Evolutionary conservation across 2,113 vertebrate species (phyloP).

Genomic region (Cyphomyrus discorhynchus): DNA sequence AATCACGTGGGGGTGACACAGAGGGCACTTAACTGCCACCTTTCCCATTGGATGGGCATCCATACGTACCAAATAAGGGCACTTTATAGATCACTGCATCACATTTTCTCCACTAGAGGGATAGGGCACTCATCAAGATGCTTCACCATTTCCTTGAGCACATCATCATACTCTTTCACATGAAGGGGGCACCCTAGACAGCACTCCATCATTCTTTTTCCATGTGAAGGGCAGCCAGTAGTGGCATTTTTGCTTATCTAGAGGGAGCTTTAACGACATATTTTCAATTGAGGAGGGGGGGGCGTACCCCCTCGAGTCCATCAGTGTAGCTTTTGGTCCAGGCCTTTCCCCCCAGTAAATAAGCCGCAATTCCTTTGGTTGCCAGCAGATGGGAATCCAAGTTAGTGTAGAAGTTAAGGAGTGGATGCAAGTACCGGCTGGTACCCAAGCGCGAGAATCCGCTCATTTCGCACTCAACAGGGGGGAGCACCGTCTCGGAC

Average conservation of each 20-base stretch:
- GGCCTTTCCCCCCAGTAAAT: not conserved
- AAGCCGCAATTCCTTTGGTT: not conserved
- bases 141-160: not conserved
- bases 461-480: conserved; percentile 17
- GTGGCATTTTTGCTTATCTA: not conserved
- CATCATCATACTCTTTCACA: not conserved
- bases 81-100: not conserved
- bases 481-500: conserved; percentile 24
- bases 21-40: not conserved
- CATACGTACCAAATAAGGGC: not conserved
- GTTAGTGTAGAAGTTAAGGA: not conserved
- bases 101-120: not conserved
- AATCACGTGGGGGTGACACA: not conserved
- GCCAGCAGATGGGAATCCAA: conserved; percentile 47
- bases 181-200: not conserved
- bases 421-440: not conserved
- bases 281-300: not conserved
- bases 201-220: not conserved
- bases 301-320: not conserved
- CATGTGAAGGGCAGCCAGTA: not conserved
- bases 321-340: not conserved
- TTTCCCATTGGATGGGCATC: not conserved
- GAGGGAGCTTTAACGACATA: not conserved
- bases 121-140: not conserved
- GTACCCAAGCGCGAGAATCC: not conserved